A percentile compares a stretch with the other conserved stretches of the same genome.
Conservation (phyloP, 2,888 invertebrate genomes). For the Drosophila setosimentum region DNA sequence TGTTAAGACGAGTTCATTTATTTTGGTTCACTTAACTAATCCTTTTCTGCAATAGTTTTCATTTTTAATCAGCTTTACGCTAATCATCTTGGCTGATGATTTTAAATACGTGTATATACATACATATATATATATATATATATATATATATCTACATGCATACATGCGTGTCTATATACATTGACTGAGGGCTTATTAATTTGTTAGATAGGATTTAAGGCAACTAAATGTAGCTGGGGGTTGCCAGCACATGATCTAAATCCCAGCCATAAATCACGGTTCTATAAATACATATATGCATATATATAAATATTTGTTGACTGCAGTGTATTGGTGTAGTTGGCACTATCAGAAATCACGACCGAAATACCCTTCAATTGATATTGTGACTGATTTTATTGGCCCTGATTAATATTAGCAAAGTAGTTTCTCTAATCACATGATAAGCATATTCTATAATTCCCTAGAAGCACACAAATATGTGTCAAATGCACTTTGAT, state of each 20-base stretch:
- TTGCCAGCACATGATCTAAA: conserved; percentile 63
- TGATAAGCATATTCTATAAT: conserved; percentile 75
- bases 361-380: conserved; percentile 76
- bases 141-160: neutral
- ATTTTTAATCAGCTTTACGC: conserved; percentile 76
- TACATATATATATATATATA: too few species aligned
- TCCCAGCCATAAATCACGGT: conserved; percentile 55
- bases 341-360: conserved; percentile 64
- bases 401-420: conserved; percentile 77
- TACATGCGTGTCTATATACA: neutral
- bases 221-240: conserved; percentile 17
- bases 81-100: conserved; percentile 40
- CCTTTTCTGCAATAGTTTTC: conserved; percentile 77
- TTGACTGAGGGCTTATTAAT: conserved; percentile 22
- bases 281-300: conserved; percentile 8
- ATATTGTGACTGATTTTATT: conserved; percentile 70
- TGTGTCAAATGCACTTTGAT: conserved; percentile 5
- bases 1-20: conserved; percentile 78
- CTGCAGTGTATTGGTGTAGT: neutral
- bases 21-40: conserved; percentile 82
- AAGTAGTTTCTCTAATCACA: conserved; percentile 71
- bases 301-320: neutral
- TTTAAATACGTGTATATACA: neutral
- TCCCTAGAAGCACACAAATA: conserved; percentile 38
- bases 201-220: conserved; percentile 25